These are phyloP conservation scores for Heliconius congener DNA, from an alignment of 1,140 invertebrate species.

Conservation along the genomic window DNA sequence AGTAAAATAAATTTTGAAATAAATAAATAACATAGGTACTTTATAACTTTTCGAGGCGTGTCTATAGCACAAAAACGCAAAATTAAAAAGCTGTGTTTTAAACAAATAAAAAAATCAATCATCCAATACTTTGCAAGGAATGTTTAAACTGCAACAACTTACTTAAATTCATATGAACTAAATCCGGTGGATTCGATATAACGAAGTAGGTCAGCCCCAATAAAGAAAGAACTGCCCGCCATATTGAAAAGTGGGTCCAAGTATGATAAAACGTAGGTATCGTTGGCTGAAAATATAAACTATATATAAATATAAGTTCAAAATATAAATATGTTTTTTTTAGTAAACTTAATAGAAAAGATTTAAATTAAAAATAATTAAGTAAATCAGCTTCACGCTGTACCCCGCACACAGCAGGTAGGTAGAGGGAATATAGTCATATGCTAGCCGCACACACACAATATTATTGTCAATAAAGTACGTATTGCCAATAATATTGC, in stretches of 20 bases:
- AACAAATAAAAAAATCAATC: conserved; percentile 46
- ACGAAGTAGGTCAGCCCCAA: conserved; percentile 74
- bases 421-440: not conserved
- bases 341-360: too few relatives aligned
- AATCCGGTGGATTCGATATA: conserved; percentile 69
- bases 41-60: too few relatives aligned
- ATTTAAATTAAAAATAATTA: too few relatives aligned
- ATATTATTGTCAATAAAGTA: too few relatives aligned
- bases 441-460: too few relatives aligned
- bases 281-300: conserved; percentile 63
- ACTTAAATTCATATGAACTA: conserved; percentile 67
- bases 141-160: conserved; percentile 77
- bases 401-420: too few relatives aligned
- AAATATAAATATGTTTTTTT: not conserved
- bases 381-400: too few relatives aligned
- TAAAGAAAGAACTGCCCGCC: conserved; percentile 75
- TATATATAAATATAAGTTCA: not conserved
- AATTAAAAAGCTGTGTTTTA: not conserved
- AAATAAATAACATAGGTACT: too few relatives aligned
- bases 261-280: conserved; percentile 78
- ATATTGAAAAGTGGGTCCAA: conserved; percentile 80
- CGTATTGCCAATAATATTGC: too few relatives aligned
- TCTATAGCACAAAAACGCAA: too few relatives aligned
- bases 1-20: too few relatives aligned
- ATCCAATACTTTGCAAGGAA: conserved; percentile 77